Evolutionary conservation across 1,140 invertebrate species (phyloP).

Genomic region (Mesaphorura yosii): DNA sequence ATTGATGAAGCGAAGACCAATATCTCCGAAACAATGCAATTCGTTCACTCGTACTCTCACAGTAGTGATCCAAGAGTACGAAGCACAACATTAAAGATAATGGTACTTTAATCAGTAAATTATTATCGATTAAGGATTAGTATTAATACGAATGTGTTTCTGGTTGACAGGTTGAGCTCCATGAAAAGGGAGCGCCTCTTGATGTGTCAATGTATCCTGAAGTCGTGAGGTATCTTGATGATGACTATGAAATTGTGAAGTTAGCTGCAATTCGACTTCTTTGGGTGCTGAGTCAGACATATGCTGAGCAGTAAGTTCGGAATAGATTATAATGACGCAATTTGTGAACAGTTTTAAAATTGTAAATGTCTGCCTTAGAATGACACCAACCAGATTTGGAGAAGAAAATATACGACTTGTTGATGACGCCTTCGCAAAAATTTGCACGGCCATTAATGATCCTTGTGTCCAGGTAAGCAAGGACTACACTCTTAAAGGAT

Average conservation of each 20-base stretch:
- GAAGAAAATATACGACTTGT: conserved; percentile 61
- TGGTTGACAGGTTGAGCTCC: conserved; percentile 44
- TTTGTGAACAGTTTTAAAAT: no score
- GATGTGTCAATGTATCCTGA: conserved; percentile 66
- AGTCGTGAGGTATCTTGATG: conserved; percentile 67
- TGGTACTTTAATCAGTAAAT: conserved; percentile 51
- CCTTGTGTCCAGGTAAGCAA: conserved; percentile 43
- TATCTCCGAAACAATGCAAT: conserved; percentile 47
- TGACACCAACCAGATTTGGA: conserved; percentile 13
- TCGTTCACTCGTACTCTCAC: conserved; percentile 65
- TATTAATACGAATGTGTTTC: no score
- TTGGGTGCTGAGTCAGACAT: conserved; percentile 69
- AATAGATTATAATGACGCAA: not conserved
- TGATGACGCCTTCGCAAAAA: conserved; percentile 92
- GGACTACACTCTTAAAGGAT: not conserved
- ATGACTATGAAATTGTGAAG: conserved; percentile 90
- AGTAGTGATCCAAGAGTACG: conserved; percentile 82
- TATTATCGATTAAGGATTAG: no score
- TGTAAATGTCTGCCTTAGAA: conserved; percentile 3
- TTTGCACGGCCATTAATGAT: conserved; percentile 88
- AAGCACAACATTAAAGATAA: conserved; percentile 69
- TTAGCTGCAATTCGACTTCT: conserved; percentile 73
- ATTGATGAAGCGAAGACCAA: conserved; percentile 39
- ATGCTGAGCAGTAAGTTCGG: conserved; percentile 65
- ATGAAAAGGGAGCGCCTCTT: conserved; percentile 64